phyloP scores from a whole-genome alignment of 2,113 vertebrate species.

The Pao palembangensis region DNA sequence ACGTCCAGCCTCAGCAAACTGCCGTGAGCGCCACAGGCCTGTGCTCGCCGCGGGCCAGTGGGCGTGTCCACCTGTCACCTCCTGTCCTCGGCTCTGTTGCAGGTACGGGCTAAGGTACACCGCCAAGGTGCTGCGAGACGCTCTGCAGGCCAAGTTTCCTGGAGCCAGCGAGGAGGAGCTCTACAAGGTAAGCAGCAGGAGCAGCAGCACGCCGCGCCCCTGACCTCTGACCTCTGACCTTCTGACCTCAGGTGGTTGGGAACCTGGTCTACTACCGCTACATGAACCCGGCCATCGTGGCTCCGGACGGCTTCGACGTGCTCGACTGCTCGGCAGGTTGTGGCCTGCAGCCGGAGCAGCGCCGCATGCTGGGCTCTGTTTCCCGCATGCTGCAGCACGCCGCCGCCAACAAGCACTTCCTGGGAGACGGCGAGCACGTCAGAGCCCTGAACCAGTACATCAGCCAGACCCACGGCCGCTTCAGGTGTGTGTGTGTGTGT shows the following conservation, averaged over 20 bases:
- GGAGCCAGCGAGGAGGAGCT: constrained; percentile 74
- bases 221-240: background rate
- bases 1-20: constrained; percentile 82
- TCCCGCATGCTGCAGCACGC: constrained; percentile 87
- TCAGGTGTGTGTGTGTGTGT: constrained; percentile 57
- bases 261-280: constrained; percentile 95
- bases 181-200: constrained; percentile 76
- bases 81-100: background rate
- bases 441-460: constrained; percentile 79
- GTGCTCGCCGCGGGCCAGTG: background rate
- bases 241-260: constrained; percentile 78
- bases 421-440: constrained; percentile 75
- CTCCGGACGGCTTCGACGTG: constrained; percentile 87
- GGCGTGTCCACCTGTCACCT: background rate
- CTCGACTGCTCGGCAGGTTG: constrained; percentile 78
- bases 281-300: constrained; percentile 93
- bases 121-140: constrained; percentile 84
- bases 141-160: constrained; percentile 84
- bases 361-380: constrained; percentile 80
- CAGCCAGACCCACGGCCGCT: constrained; percentile 62
- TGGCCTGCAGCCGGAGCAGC: constrained; percentile 77
- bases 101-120: constrained; percentile 91
- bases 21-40: constrained; percentile 72
- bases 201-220: background rate
- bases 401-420: constrained; percentile 77